These are phyloP conservation scores for Colaptes auratus DNA, from an alignment of 2,113 vertebrate genomes.

Conservation along the genomic window DNA sequence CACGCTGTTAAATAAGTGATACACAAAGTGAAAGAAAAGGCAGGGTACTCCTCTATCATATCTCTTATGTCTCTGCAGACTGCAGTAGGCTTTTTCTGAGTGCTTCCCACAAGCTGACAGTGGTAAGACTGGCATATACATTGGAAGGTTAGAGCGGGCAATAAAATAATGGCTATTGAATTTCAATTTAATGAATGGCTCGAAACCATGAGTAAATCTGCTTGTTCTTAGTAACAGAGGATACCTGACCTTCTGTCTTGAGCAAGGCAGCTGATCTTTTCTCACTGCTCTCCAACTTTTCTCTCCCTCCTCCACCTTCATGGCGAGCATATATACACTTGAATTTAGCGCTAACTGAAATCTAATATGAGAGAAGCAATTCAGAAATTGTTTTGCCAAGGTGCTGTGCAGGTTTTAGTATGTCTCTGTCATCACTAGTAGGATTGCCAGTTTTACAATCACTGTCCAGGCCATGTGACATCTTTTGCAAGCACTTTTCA, in stretches of 20 bases:
- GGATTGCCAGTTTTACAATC: background rate
- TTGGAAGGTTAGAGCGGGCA: background rate
- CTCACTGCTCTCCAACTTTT: background rate
- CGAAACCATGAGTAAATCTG: constrained; percentile 38
- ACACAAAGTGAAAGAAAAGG: background rate
- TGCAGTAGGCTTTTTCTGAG: background rate
- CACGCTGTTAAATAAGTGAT: background rate
- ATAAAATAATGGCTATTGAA: constrained; percentile 35
- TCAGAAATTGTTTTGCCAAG: background rate
- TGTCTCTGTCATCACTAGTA: background rate
- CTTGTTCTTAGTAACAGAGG: constrained; percentile 23
- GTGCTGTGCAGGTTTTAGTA: background rate
- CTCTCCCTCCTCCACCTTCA: background rate
- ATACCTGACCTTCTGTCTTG: constrained; percentile 2
- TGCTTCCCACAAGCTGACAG: background rate
- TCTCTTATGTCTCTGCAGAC: background rate
- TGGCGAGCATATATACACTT: background rate
- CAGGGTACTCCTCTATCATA: background rate
- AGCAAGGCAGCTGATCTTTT: constrained; percentile 14
- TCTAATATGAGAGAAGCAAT: background rate
- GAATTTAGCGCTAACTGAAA: background rate
- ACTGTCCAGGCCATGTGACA: background rate
- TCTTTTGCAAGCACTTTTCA: background rate
- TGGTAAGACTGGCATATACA: background rate
- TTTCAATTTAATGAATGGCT: constrained; percentile 21